Evolutionary conservation across 2,797 vertebrate species (phyloP).

Genomic region (Cephalopachus bancanus): DNA sequence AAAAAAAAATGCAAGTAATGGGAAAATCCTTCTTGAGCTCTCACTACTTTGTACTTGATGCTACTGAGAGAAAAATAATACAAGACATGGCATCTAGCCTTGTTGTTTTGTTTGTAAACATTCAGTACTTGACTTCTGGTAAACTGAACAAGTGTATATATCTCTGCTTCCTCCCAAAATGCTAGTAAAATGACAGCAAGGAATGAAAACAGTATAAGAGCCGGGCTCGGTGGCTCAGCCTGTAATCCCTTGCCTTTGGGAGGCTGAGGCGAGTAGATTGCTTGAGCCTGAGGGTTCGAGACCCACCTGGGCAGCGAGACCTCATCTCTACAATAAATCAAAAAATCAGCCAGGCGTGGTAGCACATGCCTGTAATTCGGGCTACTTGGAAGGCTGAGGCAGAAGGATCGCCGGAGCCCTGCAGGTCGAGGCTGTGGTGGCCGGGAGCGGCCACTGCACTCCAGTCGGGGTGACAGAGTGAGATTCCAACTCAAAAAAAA

Average conservation of each 20-base stretch:
- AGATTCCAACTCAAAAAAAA: background rate
- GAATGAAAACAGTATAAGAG: background rate
- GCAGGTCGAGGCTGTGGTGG: background rate
- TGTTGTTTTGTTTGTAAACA: constrained; percentile 62
- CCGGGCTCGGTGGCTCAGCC: too few species aligned
- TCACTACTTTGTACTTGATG: background rate
- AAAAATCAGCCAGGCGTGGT: background rate
- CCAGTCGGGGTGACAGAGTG: background rate
- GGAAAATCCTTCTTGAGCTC: background rate
- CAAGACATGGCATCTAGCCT: background rate
- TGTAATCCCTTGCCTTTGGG: too few species aligned
- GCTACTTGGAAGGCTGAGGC: background rate
- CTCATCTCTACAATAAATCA: too few species aligned
- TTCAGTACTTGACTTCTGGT: constrained; percentile 46
- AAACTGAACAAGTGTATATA: constrained; percentile 57
- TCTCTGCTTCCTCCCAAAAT: constrained; percentile 52
- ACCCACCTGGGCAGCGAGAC: too few species aligned
- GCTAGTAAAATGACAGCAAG: constrained; percentile 29
- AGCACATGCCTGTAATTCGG: background rate
- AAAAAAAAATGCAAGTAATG: too few species aligned
- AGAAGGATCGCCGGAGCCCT: background rate
- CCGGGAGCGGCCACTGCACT: background rate
- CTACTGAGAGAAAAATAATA: background rate
- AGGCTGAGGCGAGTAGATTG: too few species aligned
- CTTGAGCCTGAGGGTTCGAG: too few species aligned